Evolutionary conservation across 1,140 invertebrate species (phyloP), one percentile per base, ranked within the genome.

Genomic region (Calycopis cecrops): DNA sequence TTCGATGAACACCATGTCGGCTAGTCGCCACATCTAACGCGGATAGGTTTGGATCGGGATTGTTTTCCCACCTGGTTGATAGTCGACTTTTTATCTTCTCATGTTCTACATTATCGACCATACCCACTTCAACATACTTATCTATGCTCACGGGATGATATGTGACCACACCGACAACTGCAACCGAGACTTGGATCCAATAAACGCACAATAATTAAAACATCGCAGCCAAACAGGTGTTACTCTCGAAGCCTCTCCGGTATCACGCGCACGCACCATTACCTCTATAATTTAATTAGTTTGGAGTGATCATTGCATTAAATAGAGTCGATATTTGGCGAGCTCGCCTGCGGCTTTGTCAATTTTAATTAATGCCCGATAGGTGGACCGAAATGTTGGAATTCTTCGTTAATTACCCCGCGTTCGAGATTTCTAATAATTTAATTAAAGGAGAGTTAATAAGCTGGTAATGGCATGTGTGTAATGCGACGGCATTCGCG

Each of bases 261-360:
- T 86, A 85, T 86, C 79, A 77, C 69, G 65, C 70, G 76, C 81
- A 87, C 71, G 83, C 81, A 87, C 79, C 83, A 85, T 87, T 87
- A 85, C 75, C 77, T 82, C 65, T 71, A 74, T 85, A 85, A 86
- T 86, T 86, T 86, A 86, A 86, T 86, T 86, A 86, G 80, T 83
- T 84, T 83, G 66, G 79, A 86, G 83, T 84, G 83, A 83, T 83
- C 79, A 78, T 86, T 79, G 72, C 79, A 78, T 83, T 86, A 84
- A 44, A 86, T 84, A 84, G 75, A 80, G 76, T 74, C 73, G 79
- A 81, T 86, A 84, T 84, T 84, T 83, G 78, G 79, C 73, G 66
- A 72, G 71, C 73, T 63, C 69, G 73, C 73, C 61, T 67, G 75
- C 72, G 76, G 81, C 78, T 83, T 82, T 85, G 81, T 82, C 83